Conservation (phyloP, 2,797 vertebrate species). For the Hafferia zeledoni region DNA sequence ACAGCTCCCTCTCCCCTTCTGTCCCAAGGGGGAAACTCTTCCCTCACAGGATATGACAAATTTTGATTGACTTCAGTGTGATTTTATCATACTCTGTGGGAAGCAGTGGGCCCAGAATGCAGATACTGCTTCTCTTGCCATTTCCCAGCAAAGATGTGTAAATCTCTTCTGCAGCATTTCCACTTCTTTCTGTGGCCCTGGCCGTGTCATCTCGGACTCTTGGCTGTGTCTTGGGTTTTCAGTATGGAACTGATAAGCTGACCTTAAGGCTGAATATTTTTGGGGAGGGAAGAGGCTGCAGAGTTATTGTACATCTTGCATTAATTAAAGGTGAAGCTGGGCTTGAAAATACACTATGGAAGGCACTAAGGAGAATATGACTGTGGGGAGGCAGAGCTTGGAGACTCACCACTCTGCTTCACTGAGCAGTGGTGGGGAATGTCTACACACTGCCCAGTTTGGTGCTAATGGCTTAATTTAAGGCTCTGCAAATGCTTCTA, state of each 20-base stretch:
- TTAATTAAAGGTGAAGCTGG: neutral
- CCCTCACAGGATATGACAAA: neutral
- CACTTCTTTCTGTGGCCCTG: neutral
- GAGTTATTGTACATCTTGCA: neutral
- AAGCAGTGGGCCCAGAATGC: neutral
- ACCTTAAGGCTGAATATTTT: neutral
- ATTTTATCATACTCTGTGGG: neutral
- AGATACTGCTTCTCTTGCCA: neutral
- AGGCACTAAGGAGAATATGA: neutral
- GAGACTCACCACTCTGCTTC: neutral
- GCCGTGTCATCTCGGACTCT: neutral
- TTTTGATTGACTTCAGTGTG: neutral
- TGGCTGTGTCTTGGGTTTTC: neutral
- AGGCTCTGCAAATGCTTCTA: neutral
- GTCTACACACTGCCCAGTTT: neutral
- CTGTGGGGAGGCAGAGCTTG: neutral
- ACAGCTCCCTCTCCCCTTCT: neutral
- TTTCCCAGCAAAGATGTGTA: neutral
- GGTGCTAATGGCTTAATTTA: slow-evolving; percentile 37
- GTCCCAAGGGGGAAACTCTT: neutral
- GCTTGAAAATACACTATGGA: neutral
- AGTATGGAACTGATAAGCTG: neutral
- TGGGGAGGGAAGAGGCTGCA: neutral
- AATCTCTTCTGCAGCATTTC: neutral
- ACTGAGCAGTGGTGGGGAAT: neutral